phyloP scores from a whole-genome alignment of 35 echinoderm and acorn worm genomes.

The Diadema setosum region DNA sequence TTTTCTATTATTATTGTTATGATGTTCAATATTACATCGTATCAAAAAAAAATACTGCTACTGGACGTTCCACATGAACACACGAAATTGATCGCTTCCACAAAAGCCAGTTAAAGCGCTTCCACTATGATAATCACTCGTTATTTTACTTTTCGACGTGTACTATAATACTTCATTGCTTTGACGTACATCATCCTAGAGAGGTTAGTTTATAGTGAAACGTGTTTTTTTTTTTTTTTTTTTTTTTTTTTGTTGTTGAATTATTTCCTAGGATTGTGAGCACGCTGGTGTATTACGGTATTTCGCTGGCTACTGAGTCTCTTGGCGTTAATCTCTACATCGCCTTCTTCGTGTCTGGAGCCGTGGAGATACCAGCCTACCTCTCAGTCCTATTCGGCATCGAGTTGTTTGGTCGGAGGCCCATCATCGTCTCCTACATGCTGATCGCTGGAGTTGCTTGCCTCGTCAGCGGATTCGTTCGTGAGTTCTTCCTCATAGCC shows the following conservation, averaged over 20 bases:
- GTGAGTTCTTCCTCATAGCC: conserved; percentile 30
- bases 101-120: too few species aligned
- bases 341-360: conserved; percentile 64
- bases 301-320: conserved; percentile 58
- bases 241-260: not conserved
- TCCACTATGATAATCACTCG: too few species aligned
- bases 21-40: too few species aligned
- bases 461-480: not conserved
- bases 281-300: conserved; percentile 72
- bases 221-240: not conserved
- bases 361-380: conserved; percentile 79
- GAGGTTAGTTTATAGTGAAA: too few species aligned
- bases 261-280: conserved; percentile 55
- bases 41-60: too few species aligned
- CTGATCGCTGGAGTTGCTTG: conserved; percentile 4
- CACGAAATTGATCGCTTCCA: too few species aligned
- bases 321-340: conserved; percentile 60
- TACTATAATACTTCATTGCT: too few species aligned
- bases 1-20: too few species aligned
- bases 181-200: too few species aligned
- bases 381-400: conserved; percentile 10
- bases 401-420: conserved; percentile 25
- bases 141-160: too few species aligned
- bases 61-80: too few species aligned
- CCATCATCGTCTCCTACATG: not conserved